Evolutionary conservation across 2,113 vertebrate genomes (phyloP).

Genomic region (Xiphophorus maculatus): DNA sequence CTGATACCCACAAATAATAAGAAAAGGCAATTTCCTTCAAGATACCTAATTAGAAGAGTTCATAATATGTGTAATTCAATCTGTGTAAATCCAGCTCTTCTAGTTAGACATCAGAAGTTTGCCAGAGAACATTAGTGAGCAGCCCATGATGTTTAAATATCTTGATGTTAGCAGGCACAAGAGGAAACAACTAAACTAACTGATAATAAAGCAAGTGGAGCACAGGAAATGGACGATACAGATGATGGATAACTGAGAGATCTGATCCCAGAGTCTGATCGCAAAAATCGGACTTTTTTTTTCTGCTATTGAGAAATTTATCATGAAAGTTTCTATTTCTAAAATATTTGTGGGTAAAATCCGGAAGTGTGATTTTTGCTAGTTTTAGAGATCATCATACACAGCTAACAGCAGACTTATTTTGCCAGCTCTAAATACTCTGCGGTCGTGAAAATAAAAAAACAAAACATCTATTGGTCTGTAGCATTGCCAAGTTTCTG

Average conservation of each 20-base stretch:
- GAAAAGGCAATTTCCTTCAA: background rate
- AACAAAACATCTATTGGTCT: background rate
- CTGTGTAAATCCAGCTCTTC: background rate
- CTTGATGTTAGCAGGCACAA: too few relatives aligned
- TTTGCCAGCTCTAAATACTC: too few relatives aligned
- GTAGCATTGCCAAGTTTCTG: background rate
- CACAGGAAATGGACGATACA: background rate
- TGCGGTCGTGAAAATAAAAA: background rate
- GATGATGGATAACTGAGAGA: too few relatives aligned
- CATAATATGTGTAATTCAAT: background rate
- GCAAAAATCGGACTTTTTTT: background rate
- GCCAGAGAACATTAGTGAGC: too few relatives aligned
- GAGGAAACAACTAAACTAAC: background rate
- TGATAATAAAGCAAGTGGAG: background rate
- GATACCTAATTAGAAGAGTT: background rate
- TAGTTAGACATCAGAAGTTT: background rate
- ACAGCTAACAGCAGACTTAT: background rate
- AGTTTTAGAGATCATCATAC: background rate
- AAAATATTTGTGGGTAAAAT: background rate
- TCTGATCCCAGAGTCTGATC: background rate
- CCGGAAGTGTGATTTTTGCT: background rate
- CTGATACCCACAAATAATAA: background rate
- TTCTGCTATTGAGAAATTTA: background rate
- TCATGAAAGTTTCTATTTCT: background rate
- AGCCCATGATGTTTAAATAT: too few relatives aligned